Base-by-base conservation (phyloP, 2,888 invertebrate genomes). In the Drosophila neonasuta region DNA sequence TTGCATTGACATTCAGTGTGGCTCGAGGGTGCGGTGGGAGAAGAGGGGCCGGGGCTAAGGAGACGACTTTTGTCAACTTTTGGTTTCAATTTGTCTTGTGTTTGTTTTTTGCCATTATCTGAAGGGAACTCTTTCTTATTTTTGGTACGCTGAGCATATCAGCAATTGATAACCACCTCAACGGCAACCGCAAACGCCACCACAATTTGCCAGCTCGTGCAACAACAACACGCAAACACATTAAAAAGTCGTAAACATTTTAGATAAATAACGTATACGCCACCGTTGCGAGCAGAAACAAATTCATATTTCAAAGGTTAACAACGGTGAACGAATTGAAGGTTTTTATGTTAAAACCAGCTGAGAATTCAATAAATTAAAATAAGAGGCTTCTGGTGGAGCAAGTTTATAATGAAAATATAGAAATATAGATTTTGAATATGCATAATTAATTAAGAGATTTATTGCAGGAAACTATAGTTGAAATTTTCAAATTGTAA, bases 251-350 rank as follows among this genome's bases (percentile, higher is more conserved):
- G 60, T 20, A 20, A 46, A 42, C 32, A 67, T 30, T 55, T 20
- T 17, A 57, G 79, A 80, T 78, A 83, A 65, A 79, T 67, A 66
- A 58, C 58, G 75, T 48, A 74, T 68, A 74, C 58, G 77, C 50
- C 72, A 60, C 44, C 56, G 45, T 56, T 32, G 20, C 13, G 24
- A 39, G 24, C 17, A 20, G 36, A 36, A 34, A 20, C 4, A 15
- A 17, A 17, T 6, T 54, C 1, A 44, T 20, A n/a, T 17, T 20
- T 55, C 20, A 54, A 42, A 54, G 42, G 11, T 17, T 4, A 8
- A 36, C 32, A 32, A 36, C 3, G 17, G 24, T 24, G 20, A 8
- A 3, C 20, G 3, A 36, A 36, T 36, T n/a, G 50, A 50, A 36
- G 50, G 48, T 13, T 48, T 30, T 1, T 5, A 1, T 29, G 8